phyloP scores from a whole-genome alignment of 2,888 invertebrate genomes.

The Zygogramma bicolorata region DNA sequence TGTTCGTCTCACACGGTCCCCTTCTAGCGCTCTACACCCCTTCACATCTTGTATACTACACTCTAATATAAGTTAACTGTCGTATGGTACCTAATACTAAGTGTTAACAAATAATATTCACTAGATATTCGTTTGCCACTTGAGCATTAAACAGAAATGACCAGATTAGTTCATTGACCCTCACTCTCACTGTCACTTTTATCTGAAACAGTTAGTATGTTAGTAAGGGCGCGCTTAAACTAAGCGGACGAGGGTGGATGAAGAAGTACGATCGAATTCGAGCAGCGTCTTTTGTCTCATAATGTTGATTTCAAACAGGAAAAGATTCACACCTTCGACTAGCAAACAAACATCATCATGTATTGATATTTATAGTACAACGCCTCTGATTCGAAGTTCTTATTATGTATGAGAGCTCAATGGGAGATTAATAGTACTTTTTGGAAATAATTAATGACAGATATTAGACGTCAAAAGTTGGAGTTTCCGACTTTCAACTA shows the following conservation, averaged over 20 bases:
- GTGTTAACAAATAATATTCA: slow-evolving; percentile 49
- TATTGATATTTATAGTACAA: too few relatives aligned
- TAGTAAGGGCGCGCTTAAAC: slow-evolving; percentile 33
- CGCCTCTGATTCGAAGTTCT: too few relatives aligned
- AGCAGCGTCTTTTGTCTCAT: too few relatives aligned
- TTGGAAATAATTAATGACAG: too few relatives aligned
- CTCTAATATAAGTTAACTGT: not conserved
- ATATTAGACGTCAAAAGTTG: too few relatives aligned
- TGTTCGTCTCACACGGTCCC: not conserved
- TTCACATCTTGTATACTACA: not conserved
- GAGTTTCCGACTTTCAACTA: too few relatives aligned
- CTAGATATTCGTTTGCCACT: slow-evolving; percentile 54
- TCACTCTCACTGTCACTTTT: slow-evolving; percentile 96
- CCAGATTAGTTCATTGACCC: slow-evolving; percentile 77
- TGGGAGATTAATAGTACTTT: too few relatives aligned
- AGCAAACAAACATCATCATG: too few relatives aligned
- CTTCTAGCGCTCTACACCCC: not conserved
- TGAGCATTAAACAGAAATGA: slow-evolving; percentile 49
- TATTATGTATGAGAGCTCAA: too few relatives aligned
- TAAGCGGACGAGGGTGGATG: not conserved
- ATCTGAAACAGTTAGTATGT: slow-evolving; percentile 73
- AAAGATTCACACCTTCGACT: not conserved
- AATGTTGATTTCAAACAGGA: not conserved
- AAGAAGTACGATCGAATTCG: not conserved
- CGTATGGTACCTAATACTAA: slow-evolving; percentile 42